Percentiles rank a stretch among this genome's conserved stretches.
Conservation (phyloP, 1,140 invertebrate species). For the Leguminivora glycinivorella region DNA sequence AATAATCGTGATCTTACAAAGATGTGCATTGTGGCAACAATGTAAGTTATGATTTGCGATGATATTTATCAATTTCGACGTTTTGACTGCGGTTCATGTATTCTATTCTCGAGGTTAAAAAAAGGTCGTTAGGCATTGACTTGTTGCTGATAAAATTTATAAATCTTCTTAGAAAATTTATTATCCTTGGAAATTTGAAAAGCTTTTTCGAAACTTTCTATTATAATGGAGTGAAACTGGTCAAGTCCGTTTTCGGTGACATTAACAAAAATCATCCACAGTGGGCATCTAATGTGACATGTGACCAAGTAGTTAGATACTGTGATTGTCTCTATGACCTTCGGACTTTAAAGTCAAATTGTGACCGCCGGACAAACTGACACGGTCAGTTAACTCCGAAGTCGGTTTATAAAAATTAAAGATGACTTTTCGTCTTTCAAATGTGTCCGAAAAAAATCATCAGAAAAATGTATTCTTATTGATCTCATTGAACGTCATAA, state of each 20-base stretch:
- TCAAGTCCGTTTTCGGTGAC: no score
- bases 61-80: conserved; percentile 9
- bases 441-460: no score
- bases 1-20: conserved; percentile 4
- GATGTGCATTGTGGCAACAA: conserved; percentile 14
- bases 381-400: neutral
- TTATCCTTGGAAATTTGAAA: no score
- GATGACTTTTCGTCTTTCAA: neutral
- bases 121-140: neutral
- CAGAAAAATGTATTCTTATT: no score
- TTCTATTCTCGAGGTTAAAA: neutral
- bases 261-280: no score
- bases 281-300: no score
- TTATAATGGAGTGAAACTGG: no score
- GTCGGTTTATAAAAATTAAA: neutral
- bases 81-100: neutral
- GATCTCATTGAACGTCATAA: no score
- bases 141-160: neutral
- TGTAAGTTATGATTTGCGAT: conserved; percentile 1
- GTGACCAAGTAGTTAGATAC: neutral
- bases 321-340: neutral
- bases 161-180: no score
- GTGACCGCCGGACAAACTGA: neutral
- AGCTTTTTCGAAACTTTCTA: no score
- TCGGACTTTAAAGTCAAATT: neutral